A percentile compares a stretch with the other conserved stretches of the same genome.
phyloP scores from a whole-genome alignment of 2,113 vertebrate species.

The Gracilinanus agilis region DNA sequence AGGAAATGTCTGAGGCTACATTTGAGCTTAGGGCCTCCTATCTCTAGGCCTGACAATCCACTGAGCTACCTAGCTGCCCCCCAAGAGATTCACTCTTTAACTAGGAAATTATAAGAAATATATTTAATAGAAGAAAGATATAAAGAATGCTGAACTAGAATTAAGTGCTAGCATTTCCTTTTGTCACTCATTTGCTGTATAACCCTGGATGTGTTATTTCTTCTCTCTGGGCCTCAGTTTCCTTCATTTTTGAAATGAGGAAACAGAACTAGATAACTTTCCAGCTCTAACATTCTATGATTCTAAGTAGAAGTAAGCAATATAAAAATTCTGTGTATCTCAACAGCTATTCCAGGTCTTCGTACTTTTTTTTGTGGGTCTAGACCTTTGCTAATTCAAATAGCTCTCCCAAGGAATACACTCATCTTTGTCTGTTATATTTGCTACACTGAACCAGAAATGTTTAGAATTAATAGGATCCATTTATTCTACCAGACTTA shows the following conservation, averaged over 20 bases:
- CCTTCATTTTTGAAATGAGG: background rate
- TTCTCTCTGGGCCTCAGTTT: background rate
- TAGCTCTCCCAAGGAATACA: background rate
- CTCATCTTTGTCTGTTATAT: background rate
- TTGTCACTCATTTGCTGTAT: background rate
- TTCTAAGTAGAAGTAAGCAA: background rate
- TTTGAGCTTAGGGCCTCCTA: too few relatives aligned
- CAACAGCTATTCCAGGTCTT: background rate
- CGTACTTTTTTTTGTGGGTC: background rate
- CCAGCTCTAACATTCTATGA: background rate
- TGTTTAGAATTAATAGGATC: background rate
- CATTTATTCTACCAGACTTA: background rate
- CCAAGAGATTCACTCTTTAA: background rate
- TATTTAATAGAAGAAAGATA: background rate
- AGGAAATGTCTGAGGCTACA: too few relatives aligned
- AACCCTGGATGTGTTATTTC: background rate
- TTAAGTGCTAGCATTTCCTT: background rate
- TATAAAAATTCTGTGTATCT: background rate
- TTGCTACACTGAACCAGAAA: background rate
- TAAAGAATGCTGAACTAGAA: background rate
- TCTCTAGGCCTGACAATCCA: too few relatives aligned
- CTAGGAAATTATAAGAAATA: background rate
- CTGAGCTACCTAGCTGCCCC: too few relatives aligned
- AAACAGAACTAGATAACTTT: background rate
- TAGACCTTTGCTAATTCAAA: background rate